Evolutionary conservation across 1,140 invertebrate species (phyloP).

Genomic region (Drosophila pallidifrons): DNA sequence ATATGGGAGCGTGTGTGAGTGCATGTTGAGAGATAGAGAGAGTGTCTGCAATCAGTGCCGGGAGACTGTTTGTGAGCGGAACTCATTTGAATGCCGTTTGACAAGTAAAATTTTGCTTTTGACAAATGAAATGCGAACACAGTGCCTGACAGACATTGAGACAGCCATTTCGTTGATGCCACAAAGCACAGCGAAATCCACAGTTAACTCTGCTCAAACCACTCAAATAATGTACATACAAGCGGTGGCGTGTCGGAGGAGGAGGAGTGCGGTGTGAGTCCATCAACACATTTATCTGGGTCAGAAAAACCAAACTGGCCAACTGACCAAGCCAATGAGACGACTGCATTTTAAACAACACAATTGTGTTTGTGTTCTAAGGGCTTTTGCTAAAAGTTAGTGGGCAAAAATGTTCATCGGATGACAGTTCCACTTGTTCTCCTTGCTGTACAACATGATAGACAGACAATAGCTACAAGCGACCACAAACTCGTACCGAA

Average conservation of each 20-base stretch:
- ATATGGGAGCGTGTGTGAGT: slow-evolving; percentile 28
- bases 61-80: slow-evolving; percentile 67
- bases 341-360: slow-evolving; percentile 38
- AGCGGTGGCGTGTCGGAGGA: not conserved
- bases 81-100: slow-evolving; percentile 79
- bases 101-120: slow-evolving; percentile 65
- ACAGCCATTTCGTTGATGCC: slow-evolving; percentile 45
- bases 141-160: not conserved
- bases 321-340: slow-evolving; percentile 22
- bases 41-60: slow-evolving; percentile 60
- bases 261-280: not conserved
- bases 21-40: not conserved
- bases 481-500: slow-evolving; percentile 30
- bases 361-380: slow-evolving; percentile 47
- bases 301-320: slow-evolving; percentile 15
- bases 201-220: slow-evolving; percentile 25
- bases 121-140: slow-evolving; percentile 58
- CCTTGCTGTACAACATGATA: slow-evolving; percentile 30
- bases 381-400: slow-evolving; percentile 15
- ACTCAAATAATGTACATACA: slow-evolving; percentile 5
- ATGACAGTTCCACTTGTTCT: slow-evolving; percentile 14
- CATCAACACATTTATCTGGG: slow-evolving; percentile 53
- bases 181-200: slow-evolving; percentile 32
- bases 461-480: slow-evolving; percentile 41
- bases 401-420: not conserved